These are phyloP conservation scores for Geotrypetes seraphini DNA, from an alignment of 2,797 vertebrate species.

Conservation along the genomic window DNA sequence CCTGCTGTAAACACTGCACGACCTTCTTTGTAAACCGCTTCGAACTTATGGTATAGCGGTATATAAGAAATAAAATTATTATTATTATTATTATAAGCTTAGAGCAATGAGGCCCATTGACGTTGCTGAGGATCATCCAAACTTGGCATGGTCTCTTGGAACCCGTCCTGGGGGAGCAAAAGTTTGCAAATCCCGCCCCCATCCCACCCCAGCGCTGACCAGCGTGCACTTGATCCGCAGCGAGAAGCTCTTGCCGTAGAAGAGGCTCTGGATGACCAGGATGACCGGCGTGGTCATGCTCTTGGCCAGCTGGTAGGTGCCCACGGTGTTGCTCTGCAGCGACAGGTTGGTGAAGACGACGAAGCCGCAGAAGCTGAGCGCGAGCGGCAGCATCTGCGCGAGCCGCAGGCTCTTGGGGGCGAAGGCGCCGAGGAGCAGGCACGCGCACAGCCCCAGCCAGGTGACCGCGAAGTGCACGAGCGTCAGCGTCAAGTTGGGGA, in stretches of 20 bases:
- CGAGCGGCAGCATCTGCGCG: constrained; percentile 62
- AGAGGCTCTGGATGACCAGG: constrained; percentile 81
- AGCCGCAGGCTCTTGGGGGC: constrained; percentile 73
- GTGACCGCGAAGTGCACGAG: constrained; percentile 90
- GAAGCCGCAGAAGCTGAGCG: constrained; percentile 93
- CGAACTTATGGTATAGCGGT: too few relatives aligned
- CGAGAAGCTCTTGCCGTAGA: constrained; percentile 84
- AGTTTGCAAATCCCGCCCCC: too few relatives aligned
- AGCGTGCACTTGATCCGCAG: constrained; percentile 81
- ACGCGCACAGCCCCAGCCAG: constrained; percentile 87
- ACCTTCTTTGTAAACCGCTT: too few relatives aligned
- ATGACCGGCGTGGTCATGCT: constrained; percentile 95
- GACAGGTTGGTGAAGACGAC: constrained; percentile 95
- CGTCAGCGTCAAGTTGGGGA: constrained; percentile 92
- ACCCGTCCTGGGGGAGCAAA: too few relatives aligned
- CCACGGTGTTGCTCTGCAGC: constrained; percentile 91
- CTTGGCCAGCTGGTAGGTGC: constrained; percentile 93
- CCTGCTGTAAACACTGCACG: too few relatives aligned
- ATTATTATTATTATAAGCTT: too few relatives aligned
- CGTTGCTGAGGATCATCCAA: too few relatives aligned
- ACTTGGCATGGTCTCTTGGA: too few relatives aligned
- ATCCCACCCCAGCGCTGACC: constrained; percentile 48
- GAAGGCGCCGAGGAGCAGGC: constrained; percentile 79
- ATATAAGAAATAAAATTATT: too few relatives aligned
- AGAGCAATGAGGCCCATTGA: too few relatives aligned